phyloP scores from a whole-genome alignment of 2,888 invertebrate genomes.

The Chloromyia formosa region DNA sequence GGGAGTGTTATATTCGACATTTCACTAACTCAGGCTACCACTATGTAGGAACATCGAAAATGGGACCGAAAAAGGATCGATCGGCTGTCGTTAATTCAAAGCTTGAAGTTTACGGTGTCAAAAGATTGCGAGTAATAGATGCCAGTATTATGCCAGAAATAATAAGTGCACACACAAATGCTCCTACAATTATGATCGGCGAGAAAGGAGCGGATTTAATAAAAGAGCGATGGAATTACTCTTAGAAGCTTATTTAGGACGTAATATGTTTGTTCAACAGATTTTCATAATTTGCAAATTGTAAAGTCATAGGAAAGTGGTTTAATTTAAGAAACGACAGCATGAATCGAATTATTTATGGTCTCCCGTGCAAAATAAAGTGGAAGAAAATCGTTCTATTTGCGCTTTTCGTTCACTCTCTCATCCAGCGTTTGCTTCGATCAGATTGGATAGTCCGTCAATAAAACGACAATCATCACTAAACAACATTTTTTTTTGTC shows the following conservation, averaged over 20 bases:
- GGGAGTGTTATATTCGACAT: constrained; percentile 85
- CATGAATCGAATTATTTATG: too few relatives aligned
- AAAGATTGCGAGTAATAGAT: constrained; percentile 70
- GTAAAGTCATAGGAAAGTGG: neutral
- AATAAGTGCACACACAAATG: constrained; percentile 71
- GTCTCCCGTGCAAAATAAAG: too few relatives aligned
- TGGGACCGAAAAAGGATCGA: constrained; percentile 67
- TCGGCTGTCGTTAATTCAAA: constrained; percentile 68
- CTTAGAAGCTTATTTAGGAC: neutral
- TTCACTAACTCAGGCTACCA: constrained; percentile 81
- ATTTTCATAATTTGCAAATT: neutral
- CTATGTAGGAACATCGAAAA: constrained; percentile 72
- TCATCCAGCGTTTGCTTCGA: too few relatives aligned
- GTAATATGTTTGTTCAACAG: neutral
- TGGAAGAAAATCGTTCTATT: too few relatives aligned
- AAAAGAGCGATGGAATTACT: constrained; percentile 63
- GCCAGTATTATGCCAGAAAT: constrained; percentile 74
- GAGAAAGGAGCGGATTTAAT: constrained; percentile 74
- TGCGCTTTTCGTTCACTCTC: too few relatives aligned
- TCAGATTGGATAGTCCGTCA: too few relatives aligned
- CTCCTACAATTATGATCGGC: constrained; percentile 72
- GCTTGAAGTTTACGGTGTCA: constrained; percentile 67
- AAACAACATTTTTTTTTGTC: too few relatives aligned
- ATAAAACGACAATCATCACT: too few relatives aligned
- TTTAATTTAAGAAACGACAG: too few relatives aligned